Conservation (phyloP, 2,888 invertebrate genomes). For the Tortrix viridana region DNA sequence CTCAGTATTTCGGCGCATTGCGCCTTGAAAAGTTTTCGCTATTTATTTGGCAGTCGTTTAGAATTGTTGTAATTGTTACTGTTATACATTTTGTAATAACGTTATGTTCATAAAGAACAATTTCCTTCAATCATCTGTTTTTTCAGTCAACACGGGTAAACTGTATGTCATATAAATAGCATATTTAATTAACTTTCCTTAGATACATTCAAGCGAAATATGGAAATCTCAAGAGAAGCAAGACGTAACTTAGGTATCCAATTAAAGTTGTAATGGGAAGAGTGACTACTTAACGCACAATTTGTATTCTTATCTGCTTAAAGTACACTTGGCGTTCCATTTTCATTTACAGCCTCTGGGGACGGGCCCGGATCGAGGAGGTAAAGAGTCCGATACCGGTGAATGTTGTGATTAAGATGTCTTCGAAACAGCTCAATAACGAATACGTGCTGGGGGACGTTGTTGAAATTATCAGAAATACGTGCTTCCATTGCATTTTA, state of each 20-base stretch:
- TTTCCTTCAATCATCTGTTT: neutral
- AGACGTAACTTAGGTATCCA: constrained; percentile 9
- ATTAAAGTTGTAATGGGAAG: constrained; percentile 29
- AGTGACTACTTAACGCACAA: constrained; percentile 22
- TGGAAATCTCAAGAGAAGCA: constrained; percentile 13
- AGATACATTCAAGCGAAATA: constrained; percentile 5
- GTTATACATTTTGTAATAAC: neutral
- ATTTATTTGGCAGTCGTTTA: constrained; percentile 40
- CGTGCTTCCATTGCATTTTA: neutral
- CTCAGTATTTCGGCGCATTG: constrained; percentile 45
- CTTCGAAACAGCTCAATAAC: neutral
- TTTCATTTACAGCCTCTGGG: constrained; percentile 29
- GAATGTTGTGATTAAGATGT: constrained; percentile 22
- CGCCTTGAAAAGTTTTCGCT: constrained; percentile 44
- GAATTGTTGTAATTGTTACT: constrained; percentile 10
- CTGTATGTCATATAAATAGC: neutral
- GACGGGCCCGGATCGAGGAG: constrained; percentile 6
- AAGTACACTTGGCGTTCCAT: constrained; percentile 28
- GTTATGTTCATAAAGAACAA: neutral
- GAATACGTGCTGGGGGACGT: neutral
- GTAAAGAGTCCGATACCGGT: constrained; percentile 16
- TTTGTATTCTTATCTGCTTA: constrained; percentile 34
- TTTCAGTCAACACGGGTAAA: neutral
- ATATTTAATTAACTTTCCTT: constrained; percentile 4
- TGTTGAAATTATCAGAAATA: neutral